Evolutionary conservation across 2,888 invertebrate species (phyloP).

Genomic region (Amphipoea lucens): DNA sequence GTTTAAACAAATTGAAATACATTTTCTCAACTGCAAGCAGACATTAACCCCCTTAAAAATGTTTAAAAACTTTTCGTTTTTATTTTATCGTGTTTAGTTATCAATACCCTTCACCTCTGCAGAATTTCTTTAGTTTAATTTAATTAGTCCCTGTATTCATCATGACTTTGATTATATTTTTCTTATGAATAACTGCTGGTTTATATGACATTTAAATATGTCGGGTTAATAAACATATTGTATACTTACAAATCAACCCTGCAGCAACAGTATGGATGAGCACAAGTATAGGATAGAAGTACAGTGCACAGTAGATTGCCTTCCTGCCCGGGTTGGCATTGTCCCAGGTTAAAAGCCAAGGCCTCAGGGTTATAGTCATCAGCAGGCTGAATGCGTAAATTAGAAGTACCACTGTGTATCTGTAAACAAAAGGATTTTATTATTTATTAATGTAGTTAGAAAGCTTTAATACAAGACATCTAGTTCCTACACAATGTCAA

Average conservation of each 20-base stretch:
- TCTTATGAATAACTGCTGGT: too few species aligned
- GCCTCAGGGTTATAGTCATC: constrained; percentile 94
- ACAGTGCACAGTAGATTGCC: constrained; percentile 97
- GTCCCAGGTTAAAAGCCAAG: constrained; percentile 92
- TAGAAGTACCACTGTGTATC: constrained; percentile 97
- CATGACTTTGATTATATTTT: too few species aligned
- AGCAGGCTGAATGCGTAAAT: constrained; percentile 96
- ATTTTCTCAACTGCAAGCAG: too few species aligned
- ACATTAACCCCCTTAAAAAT: too few species aligned
- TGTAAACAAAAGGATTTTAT: constrained; percentile 79
- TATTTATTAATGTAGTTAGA: background rate
- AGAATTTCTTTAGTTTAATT: too few species aligned
- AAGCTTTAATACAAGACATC: too few species aligned
- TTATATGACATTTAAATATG: background rate
- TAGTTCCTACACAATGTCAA: background rate
- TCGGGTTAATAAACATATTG: background rate
- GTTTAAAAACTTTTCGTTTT: too few species aligned
- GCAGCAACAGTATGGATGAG: constrained; percentile 96
- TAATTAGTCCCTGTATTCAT: too few species aligned
- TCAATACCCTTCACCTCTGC: too few species aligned
- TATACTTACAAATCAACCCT: constrained; percentile 95
- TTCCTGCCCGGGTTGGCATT: constrained; percentile 93
- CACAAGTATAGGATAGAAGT: constrained; percentile 97
- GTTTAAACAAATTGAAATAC: too few species aligned
- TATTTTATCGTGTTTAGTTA: too few species aligned